Evolutionary conservation across 2,888 invertebrate genomes (phyloP).

Genomic region (Punctoribates punctum): DNA sequence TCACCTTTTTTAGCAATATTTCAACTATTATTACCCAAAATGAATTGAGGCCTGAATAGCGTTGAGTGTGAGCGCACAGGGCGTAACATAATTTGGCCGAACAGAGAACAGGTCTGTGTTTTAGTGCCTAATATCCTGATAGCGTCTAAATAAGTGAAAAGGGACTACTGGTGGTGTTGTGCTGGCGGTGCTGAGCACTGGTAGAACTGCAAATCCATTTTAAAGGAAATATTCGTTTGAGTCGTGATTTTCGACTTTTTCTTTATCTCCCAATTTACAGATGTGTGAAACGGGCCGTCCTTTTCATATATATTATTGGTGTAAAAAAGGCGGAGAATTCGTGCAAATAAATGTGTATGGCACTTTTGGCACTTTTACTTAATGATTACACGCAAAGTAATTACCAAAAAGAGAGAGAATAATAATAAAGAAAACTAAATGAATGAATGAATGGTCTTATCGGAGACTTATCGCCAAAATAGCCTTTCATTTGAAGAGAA

Average conservation of each 20-base stretch:
- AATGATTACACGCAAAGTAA: constrained; percentile 36
- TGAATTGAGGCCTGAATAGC: not conserved
- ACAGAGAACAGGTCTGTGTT: not conserved
- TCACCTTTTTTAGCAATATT: constrained; percentile 23
- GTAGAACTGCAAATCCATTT: not conserved
- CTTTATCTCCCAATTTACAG: constrained; percentile 27
- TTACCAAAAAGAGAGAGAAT: constrained; percentile 14
- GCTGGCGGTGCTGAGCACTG: too few species aligned
- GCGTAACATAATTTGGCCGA: constrained; percentile 32
- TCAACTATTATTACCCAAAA: constrained; percentile 31
- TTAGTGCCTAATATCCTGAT: constrained; percentile 7
- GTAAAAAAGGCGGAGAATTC: constrained; percentile 36
- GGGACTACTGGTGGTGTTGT: constrained; percentile 28
- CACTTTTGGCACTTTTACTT: constrained; percentile 26
- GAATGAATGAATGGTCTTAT: constrained; percentile 32
- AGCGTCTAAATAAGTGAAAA: constrained; percentile 35
- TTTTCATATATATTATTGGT: constrained; percentile 19
- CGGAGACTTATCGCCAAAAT: not conserved
- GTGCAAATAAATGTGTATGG: constrained; percentile 34
- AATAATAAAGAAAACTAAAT: constrained; percentile 18
- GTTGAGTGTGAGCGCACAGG: not conserved
- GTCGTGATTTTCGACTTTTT: constrained; percentile 36
- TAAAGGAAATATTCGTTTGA: constrained; percentile 24
- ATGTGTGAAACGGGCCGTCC: constrained; percentile 35
- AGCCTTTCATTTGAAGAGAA: not conserved